Base-by-base conservation (phyloP, 2,888 invertebrate species). In the Belgica antarctica region DNA sequence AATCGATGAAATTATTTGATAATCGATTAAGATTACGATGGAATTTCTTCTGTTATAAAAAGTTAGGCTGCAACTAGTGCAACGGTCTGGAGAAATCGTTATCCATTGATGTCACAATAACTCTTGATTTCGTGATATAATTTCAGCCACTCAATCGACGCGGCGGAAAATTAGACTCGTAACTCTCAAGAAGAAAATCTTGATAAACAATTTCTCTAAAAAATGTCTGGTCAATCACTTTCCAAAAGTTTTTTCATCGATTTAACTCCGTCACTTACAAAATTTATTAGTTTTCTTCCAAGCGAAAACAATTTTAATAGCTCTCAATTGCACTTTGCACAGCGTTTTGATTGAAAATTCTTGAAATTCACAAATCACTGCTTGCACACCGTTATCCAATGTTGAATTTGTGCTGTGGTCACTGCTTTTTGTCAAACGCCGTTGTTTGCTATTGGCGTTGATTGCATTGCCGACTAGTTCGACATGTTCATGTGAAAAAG, bases 61-160 rank as follows among this genome's bases (percentile, higher is more conserved):
- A 3, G 10, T 59, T 27, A 5, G 52, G 22, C 22, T n/a, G 63
- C 10, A 41, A 2, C 36, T 41, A 63, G n/a, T 63, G 63, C 36
- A n/a, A n/a, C n/a, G n/a, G n/a, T n/a, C 4, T 63, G 10, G 63
- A 22, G 34, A 63, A 25, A 28, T 27, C 12, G 19, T 19, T n/a
- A 27, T 28, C n/a, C n/a, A 28, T 27, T 10, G 61, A 61, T 63
- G 63, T 63, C 63, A 63, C 63, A 63, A 63, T 36, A 10, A 41
- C 15, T 41, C 22, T 22, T 22, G 25, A 34, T 63, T 63, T 63
- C 63, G 41, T 41, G 63, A 63, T 19, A 63, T 41, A 41, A 41
- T 63, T 22, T 61, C 28, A 19, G n/a, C 17, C n/a, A n/a, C 25
- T 59, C 1, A 52, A 17, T 52, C 12, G 22, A 17, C 52, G 5